Evolutionary conservation across 2,888 invertebrate genomes (phyloP).

Genomic region (Callosobruchus maculatus): DNA sequence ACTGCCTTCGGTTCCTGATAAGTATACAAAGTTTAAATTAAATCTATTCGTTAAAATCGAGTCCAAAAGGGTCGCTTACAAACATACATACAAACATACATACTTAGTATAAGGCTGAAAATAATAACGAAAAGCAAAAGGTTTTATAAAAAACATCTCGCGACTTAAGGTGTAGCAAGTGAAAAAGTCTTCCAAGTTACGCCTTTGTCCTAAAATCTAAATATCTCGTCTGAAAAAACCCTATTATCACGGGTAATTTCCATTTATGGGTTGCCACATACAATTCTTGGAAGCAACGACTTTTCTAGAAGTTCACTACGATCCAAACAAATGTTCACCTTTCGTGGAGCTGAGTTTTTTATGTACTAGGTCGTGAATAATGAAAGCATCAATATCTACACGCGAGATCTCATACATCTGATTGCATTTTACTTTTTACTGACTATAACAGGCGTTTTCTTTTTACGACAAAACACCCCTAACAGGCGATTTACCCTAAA

Average conservation of each 20-base stretch:
- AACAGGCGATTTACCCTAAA: background rate
- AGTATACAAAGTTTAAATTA: too few relatives aligned
- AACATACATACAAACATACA: too few relatives aligned
- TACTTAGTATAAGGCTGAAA: too few relatives aligned
- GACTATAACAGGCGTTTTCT: background rate
- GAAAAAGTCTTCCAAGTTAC: background rate
- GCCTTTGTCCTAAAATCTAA: background rate
- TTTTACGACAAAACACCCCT: background rate
- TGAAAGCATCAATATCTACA: constrained; percentile 1
- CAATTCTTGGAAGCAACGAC: background rate
- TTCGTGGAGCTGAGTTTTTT: background rate
- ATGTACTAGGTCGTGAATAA: background rate
- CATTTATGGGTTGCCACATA: background rate
- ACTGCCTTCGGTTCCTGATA: too few relatives aligned
- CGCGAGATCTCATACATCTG: background rate
- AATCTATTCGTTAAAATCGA: too few relatives aligned
- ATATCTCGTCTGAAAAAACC: too few relatives aligned
- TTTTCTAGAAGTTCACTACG: background rate
- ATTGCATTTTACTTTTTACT: background rate
- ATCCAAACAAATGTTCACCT: background rate
- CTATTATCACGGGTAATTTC: background rate
- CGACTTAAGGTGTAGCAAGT: too few relatives aligned
- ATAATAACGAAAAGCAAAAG: too few relatives aligned
- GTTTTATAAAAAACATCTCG: too few relatives aligned
- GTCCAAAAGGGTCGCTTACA: too few relatives aligned